Evolutionary conservation across 1,140 invertebrate genomes (phyloP).

Genomic region (Pseudomyrmex concolor): DNA sequence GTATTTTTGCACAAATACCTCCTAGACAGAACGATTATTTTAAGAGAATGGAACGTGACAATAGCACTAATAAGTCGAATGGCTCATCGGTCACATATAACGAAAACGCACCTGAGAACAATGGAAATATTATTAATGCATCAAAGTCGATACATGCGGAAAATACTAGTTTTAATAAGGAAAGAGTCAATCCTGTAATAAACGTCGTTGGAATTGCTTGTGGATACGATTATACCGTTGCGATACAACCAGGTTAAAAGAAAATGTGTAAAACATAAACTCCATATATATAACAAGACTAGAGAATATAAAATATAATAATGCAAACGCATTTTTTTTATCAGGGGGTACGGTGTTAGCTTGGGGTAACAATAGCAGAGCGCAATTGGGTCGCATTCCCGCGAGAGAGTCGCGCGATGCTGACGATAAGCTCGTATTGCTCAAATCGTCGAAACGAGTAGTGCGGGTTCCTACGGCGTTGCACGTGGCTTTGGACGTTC

Average conservation of each 20-base stretch:
- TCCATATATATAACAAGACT: too few relatives aligned
- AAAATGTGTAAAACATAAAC: background rate
- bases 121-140: slow-evolving; percentile 57
- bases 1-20: slow-evolving; percentile 75
- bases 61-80: slow-evolving; percentile 33
- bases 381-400: slow-evolving; percentile 80
- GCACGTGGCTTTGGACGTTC: slow-evolving; percentile 82
- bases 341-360: slow-evolving; percentile 81
- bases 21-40: slow-evolving; percentile 69
- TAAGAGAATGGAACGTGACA: slow-evolving; percentile 57
- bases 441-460: slow-evolving; percentile 84
- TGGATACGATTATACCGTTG: slow-evolving; percentile 90
- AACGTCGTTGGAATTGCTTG: slow-evolving; percentile 86
- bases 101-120: slow-evolving; percentile 22
- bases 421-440: slow-evolving; percentile 78
- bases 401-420: slow-evolving; percentile 73
- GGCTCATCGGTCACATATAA: slow-evolving; percentile 22
- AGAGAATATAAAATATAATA: slow-evolving; percentile 3
- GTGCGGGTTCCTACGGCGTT: slow-evolving; percentile 83
- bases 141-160: slow-evolving; percentile 32
- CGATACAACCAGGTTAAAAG: slow-evolving; percentile 87
- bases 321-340: slow-evolving; percentile 2
- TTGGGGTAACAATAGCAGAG: slow-evolving; percentile 82
- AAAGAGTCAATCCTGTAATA: slow-evolving; percentile 78
- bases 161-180: slow-evolving; percentile 67